Base-by-base conservation (phyloP, 2,797 vertebrate species). In the Rhincodon typus region DNA sequence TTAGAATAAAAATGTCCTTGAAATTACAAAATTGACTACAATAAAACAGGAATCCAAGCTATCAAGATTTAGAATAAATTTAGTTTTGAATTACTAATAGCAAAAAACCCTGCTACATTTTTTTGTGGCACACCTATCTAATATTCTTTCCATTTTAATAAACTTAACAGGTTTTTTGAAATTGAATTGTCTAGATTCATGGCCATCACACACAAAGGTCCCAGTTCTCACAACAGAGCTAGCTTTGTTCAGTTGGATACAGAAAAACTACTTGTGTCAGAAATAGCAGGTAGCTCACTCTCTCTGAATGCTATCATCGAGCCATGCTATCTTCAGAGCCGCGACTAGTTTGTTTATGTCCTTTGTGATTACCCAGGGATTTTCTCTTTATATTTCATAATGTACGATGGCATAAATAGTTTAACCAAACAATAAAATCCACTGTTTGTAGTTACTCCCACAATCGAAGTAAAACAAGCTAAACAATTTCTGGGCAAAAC, bases 1-100 rank as follows among this genome's bases (percentile, higher is more conserved):
- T 94, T 70, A 70, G 34, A 93, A 93, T 94, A 94, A 94, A 94
- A 70, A 94, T 94, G 69, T 94, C 93, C 93, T 94, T 94, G 91
- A 94, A 91, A 91, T 91, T 74, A 94, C 93, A 72, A 94, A 94
- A 94, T 70, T 94, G 50, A 72, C 69, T 94, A 94, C 93, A 94
- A 70, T 94, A 94, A 72, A 94, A 94, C 67, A 94, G 93, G 93
- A 74, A 95, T 95, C 72, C 50, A 95, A 74, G 94, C 94, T 74
- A 53, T 72, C 94, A 95, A 74, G 94, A 95, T 34, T 72, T 70
- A 50, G 66, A 94, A 94, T 70, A 72, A 94, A 94, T 94, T 72
- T 27, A 74, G 69, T 95, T 95, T 95, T 74, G 94, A 50, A 95
- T 95, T 95, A 74, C 94, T 95, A 74, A 74, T 53, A 95, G 70